A percentile compares a stretch with the other conserved stretches of the same genome.
These are phyloP conservation scores for Thryonomys swinderianus DNA, from an alignment of 2,113 vertebrate species.

Conservation along the genomic window DNA sequence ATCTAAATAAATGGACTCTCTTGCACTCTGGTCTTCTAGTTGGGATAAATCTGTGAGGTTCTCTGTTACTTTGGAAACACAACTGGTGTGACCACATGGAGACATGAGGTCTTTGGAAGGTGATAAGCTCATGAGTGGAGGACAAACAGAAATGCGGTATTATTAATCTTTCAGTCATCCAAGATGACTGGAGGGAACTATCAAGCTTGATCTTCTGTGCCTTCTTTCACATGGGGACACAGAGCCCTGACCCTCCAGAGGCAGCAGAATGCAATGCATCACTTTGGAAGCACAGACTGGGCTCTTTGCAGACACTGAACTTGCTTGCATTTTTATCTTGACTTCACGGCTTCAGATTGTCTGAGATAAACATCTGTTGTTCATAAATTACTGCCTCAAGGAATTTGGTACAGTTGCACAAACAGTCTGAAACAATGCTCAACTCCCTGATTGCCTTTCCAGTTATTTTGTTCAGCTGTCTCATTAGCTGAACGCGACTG, in stretches of 20 bases:
- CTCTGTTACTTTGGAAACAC: not conserved
- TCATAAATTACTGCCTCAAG: not conserved
- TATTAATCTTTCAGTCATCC: not conserved
- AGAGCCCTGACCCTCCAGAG: not conserved
- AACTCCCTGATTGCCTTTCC: not conserved
- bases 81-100: not conserved
- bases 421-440: not conserved
- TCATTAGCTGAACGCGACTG: not conserved
- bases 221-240: not conserved
- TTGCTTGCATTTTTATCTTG: not conserved
- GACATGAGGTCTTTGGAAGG: not conserved
- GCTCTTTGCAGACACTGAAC: not conserved
- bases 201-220: not conserved
- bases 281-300: no score
- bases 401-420: not conserved
- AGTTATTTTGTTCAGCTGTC: not conserved
- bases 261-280: no score
- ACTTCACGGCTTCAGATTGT: not conserved
- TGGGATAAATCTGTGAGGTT: not conserved
- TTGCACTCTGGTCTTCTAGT: not conserved
- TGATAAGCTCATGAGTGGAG: not conserved
- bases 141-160: no score
- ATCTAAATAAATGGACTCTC: not conserved
- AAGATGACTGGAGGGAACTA: not conserved
- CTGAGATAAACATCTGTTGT: not conserved